phyloP scores from a whole-genome alignment of 2,797 vertebrate species.

The Peromyscus attwateri region DNA sequence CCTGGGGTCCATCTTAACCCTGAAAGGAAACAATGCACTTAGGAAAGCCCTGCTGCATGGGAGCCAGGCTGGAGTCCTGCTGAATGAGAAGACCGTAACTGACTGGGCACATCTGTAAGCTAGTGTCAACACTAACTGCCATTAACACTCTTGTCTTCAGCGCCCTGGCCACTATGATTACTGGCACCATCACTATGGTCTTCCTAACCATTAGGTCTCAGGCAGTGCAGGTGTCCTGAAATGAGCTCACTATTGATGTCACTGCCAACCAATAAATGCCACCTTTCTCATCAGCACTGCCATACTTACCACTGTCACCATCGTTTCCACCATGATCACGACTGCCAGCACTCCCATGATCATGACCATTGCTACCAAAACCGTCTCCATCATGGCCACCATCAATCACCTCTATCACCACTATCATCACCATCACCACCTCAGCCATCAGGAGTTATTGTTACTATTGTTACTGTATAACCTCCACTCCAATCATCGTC shows the following conservation, averaged over 20 bases:
- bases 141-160: neutral
- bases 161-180: neutral
- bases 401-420: too few species aligned
- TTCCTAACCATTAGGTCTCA: neutral
- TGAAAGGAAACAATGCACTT: neutral
- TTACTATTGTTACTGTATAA: neutral
- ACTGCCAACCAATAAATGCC: neutral
- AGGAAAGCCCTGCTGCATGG: constrained; percentile 21
- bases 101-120: neutral
- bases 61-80: neutral
- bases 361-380: neutral
- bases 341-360: neutral
- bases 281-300: neutral
- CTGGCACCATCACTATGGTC: neutral
- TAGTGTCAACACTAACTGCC: neutral
- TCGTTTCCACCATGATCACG: neutral
- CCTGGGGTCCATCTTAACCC: neutral
- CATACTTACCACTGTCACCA: neutral
- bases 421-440: too few species aligned
- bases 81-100: neutral
- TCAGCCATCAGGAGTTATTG: neutral
- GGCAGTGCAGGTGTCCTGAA: neutral
- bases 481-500: neutral
- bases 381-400: neutral
- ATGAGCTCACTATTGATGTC: neutral